These are phyloP conservation scores for Meles meles DNA, from an alignment of 2,113 vertebrate genomes.

Conservation along the genomic window DNA sequence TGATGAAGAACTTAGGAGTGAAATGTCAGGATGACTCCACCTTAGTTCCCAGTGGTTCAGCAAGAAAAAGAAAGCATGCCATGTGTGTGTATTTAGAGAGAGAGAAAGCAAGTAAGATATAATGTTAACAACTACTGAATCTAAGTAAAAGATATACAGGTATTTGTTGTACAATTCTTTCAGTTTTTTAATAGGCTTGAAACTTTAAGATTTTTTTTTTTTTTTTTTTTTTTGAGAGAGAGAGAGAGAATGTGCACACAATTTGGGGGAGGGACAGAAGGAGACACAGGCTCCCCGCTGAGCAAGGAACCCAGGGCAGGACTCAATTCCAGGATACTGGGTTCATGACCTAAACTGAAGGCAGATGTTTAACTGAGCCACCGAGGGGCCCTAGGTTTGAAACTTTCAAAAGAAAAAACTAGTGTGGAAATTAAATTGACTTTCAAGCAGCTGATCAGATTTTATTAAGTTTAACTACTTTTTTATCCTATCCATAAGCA, in stretches of 20 bases:
- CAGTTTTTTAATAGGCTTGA: background rate
- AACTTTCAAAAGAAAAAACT: slow-evolving; percentile 11
- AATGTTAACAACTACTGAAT: background rate
- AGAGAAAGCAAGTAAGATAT: background rate
- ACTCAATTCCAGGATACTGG: background rate
- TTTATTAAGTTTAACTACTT: background rate
- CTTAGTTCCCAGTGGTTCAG: background rate
- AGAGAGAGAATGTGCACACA: background rate
- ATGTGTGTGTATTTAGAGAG: background rate
- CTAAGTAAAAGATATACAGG: background rate
- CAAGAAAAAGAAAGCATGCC: background rate
- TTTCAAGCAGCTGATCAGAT: background rate
- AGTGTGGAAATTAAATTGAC: background rate
- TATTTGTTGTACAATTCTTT: background rate
- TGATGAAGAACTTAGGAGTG: background rate
- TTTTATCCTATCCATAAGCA: background rate
- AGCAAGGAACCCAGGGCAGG: background rate
- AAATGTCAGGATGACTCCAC: background rate
- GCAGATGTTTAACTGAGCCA: background rate
- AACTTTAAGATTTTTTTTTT: background rate
- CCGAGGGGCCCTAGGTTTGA: background rate
- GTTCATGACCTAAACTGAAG: background rate
- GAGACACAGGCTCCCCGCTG: background rate
- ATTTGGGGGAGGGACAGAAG: background rate
- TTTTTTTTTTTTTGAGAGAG: too few relatives aligned